Conservation (phyloP, 2,797 vertebrate species). For the Champsocephalus esox region DNA sequence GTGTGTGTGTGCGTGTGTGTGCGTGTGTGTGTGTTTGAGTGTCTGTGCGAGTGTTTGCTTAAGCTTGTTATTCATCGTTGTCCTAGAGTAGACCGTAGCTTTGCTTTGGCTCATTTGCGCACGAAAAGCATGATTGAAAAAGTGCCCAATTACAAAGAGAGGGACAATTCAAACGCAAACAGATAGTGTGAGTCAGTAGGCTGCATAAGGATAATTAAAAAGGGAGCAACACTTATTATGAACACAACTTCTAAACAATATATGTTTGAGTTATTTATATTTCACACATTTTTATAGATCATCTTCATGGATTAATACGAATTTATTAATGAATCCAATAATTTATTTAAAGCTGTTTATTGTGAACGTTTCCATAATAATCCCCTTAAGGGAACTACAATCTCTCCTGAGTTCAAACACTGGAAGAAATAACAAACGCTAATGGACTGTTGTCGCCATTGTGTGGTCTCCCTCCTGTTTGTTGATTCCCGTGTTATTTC, state of each 20-base stretch:
- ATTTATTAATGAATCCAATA: neutral
- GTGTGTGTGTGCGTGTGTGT: too few relatives aligned
- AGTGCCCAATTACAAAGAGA: constrained; percentile 13
- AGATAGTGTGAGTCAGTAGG: neutral
- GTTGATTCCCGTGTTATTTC: constrained; percentile 85
- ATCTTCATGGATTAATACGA: neutral
- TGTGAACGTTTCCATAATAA: neutral
- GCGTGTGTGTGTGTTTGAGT: constrained; percentile 18
- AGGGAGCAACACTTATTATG: neutral
- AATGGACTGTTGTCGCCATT: constrained; percentile 65
- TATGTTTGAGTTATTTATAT: neutral
- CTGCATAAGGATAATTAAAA: neutral
- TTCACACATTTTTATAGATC: neutral
- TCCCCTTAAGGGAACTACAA: neutral
- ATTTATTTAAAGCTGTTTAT: neutral
- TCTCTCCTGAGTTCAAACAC: constrained; percentile 35
- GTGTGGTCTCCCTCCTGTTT: constrained; percentile 73
- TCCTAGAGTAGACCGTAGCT: constrained; percentile 38
- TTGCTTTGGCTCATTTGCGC: constrained; percentile 54
- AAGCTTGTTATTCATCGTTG: constrained; percentile 70
- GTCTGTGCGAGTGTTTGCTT: constrained; percentile 63
- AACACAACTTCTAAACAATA: neutral
- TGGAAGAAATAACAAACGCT: constrained; percentile 16
- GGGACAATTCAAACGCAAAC: constrained; percentile 36
- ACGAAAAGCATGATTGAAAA: constrained; percentile 36